Evolutionary conservation across 1,140 invertebrate species (phyloP), one percentile per base, ranked within the genome.

Genomic region (Camponotus floridanus): DNA sequence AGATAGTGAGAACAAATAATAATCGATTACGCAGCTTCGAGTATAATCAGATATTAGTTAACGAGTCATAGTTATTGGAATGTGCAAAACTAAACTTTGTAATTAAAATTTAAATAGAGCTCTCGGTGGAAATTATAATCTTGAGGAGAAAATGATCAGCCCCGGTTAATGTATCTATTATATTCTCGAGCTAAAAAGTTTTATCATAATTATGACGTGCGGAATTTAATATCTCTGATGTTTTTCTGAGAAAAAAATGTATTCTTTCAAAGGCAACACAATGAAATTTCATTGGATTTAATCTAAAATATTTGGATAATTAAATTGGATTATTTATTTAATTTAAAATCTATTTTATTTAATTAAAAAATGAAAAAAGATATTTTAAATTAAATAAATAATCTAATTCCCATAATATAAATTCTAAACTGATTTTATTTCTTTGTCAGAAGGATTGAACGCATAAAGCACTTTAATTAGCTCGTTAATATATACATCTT

Each of bases 71-170:
- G 61, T 81, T 85, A 59, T 57, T 65, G 15, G 45, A 85, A 67
- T 59, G 21, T 45, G 73, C 48, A 8, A 13, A 31, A 57, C 57
- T 45, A 64, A 87, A 88, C 81, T 89, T 81, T 15, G 45, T 74
- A 86, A 89, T 89, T 89, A 89, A 89, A 89, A 89, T 89, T 76
- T 70, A 76, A 73, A 74, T 55, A 18, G 57, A 33, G 81, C 74
- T 74, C 61, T 70, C 74, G 55, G 33, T n/a, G 3, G 67, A 59
- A 73, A 42, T 68, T 74, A 78, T 76, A 89, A 89, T 85, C 81
- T 61, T 21, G 76, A 45, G 57, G 45, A 70, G 87, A 26, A 26
- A 26, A 88, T 61, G 67, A 59, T 74, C 71, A 68, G 80, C 67
- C 67, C 68, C 57, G 48, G 68, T 33, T 84, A 78, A 73, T 55